Percentiles rank a stretch among this genome's conserved stretches.
phyloP scores from a whole-genome alignment of 2,113 vertebrate genomes.

The Muntiacus reevesi region DNA sequence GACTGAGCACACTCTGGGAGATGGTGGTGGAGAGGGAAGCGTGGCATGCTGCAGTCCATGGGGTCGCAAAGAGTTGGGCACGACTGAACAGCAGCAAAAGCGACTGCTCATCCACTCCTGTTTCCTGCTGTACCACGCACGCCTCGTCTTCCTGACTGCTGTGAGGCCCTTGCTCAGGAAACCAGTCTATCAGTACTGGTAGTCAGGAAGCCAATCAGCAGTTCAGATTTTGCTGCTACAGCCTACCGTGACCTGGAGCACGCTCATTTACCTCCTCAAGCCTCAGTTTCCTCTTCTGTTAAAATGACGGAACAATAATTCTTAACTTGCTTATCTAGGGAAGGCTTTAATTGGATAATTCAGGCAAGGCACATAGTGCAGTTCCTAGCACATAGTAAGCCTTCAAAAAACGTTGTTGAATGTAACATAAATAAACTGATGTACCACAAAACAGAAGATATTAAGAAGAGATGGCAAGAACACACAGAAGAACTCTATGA shows the following conservation, averaged over 20 bases:
- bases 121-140: background rate
- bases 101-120: no score
- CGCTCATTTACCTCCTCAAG: background rate
- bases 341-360: background rate
- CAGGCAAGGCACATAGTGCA: background rate
- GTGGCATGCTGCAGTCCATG: background rate
- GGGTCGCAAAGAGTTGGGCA: background rate
- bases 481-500: rapidly evolving
- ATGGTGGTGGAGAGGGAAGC: background rate
- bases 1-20: background rate
- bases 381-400: background rate
- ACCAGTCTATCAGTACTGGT: background rate
- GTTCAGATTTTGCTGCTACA: background rate
- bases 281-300: background rate
- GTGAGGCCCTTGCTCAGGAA: background rate
- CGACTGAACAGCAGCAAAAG: background rate
- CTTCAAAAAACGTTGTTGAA: conserved; percentile 13
- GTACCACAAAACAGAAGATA: background rate
- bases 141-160: background rate
- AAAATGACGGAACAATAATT: background rate
- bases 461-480: background rate
- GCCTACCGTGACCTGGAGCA: background rate
- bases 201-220: background rate
- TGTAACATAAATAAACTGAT: background rate
- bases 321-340: background rate